These are phyloP conservation scores for Trilocha varians DNA, from an alignment of 2,888 invertebrate species.

Conservation along the genomic window DNA sequence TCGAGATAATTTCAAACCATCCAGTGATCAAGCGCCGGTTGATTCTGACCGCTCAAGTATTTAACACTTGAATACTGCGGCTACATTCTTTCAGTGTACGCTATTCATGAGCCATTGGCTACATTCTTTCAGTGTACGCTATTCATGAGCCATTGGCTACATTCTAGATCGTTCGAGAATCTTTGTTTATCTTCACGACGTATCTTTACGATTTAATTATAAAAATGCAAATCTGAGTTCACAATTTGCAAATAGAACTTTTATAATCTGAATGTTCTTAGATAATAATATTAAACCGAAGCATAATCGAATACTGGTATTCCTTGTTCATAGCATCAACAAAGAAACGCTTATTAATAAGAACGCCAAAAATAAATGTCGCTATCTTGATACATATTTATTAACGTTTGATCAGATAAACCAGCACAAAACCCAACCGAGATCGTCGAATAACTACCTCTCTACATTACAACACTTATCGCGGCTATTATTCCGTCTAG, in stretches of 20 bases:
- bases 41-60: constrained; percentile 46
- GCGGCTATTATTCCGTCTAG: constrained; percentile 10
- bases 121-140: constrained; percentile 16
- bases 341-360: constrained; percentile 1
- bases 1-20: constrained; percentile 65
- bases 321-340: neutral
- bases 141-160: neutral
- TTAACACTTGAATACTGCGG: constrained; percentile 45
- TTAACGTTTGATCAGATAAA: constrained; percentile 8
- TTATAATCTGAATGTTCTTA: too few relatives aligned
- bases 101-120: neutral
- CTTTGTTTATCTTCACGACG: neutral
- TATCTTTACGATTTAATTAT: too few relatives aligned
- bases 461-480: constrained; percentile 11
- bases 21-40: constrained; percentile 29
- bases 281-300: too few relatives aligned
- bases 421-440: neutral
- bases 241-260: too few relatives aligned
- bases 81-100: constrained; percentile 24
- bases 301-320: too few relatives aligned
- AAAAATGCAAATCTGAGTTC: too few relatives aligned
- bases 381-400: constrained; percentile 16
- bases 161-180: neutral
- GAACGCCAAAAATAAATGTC: constrained; percentile 14
- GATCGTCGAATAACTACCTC: neutral